phyloP scores from a whole-genome alignment of 2,797 vertebrate species.

The Falco peregrinus region DNA sequence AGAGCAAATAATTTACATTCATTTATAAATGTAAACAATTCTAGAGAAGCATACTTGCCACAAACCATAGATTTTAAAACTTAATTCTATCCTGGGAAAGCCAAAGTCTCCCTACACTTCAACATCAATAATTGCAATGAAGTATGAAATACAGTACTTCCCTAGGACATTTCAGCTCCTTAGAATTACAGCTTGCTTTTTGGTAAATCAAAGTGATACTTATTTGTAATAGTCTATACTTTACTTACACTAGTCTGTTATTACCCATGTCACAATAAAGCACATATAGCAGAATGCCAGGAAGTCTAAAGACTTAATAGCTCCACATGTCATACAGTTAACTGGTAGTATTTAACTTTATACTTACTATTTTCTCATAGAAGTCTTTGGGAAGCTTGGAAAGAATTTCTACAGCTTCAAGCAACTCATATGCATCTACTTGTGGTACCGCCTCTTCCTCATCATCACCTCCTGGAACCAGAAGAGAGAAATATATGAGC shows the following conservation, averaged over 20 bases:
- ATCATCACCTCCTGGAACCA: conserved; percentile 80
- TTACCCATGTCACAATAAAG: background rate
- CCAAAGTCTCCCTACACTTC: background rate
- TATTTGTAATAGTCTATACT: background rate
- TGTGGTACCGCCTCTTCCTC: conserved; percentile 81
- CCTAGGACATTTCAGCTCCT: background rate
- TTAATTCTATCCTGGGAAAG: background rate
- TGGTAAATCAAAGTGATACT: background rate
- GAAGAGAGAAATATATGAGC: conserved; percentile 6
- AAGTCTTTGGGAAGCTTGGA: conserved; percentile 98
- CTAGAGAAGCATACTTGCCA: background rate
- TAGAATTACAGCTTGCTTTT: background rate
- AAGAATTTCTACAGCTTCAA: conserved; percentile 94
- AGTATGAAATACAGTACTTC: background rate
- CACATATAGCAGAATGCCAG: background rate
- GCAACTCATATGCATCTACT: conserved; percentile 93
- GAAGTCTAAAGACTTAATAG: background rate
- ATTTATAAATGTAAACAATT: background rate
- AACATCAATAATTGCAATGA: background rate
- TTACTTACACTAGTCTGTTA: background rate
- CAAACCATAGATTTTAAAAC: background rate
- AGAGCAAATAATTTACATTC: conserved; percentile 20
- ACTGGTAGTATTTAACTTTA: background rate
- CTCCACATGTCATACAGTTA: background rate
- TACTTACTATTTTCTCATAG: conserved; percentile 96